These are phyloP conservation scores for Sandelia bainsii DNA, from an alignment of 2,797 vertebrate genomes.

Conservation along the genomic window DNA sequence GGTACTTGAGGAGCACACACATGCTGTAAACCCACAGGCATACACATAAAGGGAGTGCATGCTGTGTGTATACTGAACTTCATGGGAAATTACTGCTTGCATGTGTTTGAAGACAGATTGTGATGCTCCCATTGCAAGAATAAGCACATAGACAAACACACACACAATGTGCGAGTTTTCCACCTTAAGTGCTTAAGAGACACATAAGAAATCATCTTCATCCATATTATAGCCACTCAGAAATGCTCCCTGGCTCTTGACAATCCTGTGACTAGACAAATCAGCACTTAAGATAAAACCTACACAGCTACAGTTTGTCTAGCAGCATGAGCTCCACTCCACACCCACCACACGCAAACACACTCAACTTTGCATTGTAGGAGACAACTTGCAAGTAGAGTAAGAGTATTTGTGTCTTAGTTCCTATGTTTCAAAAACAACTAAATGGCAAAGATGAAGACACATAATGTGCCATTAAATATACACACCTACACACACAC, in stretches of 20 bases:
- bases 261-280: conserved; percentile 46
- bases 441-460: conserved; percentile 21
- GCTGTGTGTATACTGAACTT: conserved; percentile 44
- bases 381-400: background rate
- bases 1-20: conserved; percentile 39
- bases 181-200: conserved; percentile 23
- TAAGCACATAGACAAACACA: conserved; percentile 18
- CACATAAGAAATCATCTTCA: conserved; percentile 38
- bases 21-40: conserved; percentile 33
- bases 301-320: conserved; percentile 47
- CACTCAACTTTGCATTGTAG: conserved; percentile 1
- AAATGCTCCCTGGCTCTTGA: conserved; percentile 43
- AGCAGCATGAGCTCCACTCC: conserved; percentile 31
- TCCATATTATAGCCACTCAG: conserved; percentile 48
- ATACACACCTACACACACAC: background rate
- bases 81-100: conserved; percentile 35
- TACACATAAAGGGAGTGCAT: conserved; percentile 18
- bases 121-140: background rate
- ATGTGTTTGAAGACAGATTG: conserved; percentile 24
- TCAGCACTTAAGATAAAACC: conserved; percentile 55
- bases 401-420: background rate
- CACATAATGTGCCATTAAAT: conserved; percentile 11
- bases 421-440: conserved; percentile 10
- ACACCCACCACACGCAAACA: conserved; percentile 24
- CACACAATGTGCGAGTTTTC: background rate